phyloP scores from a whole-genome alignment of 2,888 invertebrate species.

The Meteorus cinctellus region DNA sequence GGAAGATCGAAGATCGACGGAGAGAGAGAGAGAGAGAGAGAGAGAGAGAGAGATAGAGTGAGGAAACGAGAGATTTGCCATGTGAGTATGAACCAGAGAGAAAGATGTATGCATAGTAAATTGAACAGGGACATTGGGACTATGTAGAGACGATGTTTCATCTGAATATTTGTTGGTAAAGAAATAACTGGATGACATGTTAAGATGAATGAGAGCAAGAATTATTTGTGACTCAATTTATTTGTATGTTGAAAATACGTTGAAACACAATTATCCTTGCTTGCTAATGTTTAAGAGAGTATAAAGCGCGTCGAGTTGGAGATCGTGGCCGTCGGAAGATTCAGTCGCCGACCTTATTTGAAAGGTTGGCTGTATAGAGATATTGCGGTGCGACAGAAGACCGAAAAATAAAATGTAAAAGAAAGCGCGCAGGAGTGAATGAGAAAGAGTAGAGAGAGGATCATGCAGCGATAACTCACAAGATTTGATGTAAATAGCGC shows the following conservation, averaged over 20 bases:
- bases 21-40: neutral
- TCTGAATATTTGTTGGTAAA: conserved; percentile 3
- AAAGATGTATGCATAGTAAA: conserved; percentile 57
- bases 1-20: conserved; percentile 59
- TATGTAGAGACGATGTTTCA: conserved; percentile 23
- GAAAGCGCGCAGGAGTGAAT: conserved; percentile 35
- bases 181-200: conserved; percentile 12
- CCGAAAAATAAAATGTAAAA: conserved; percentile 44
- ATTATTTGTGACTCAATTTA: neutral
- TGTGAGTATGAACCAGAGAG: conserved; percentile 35
- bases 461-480: conserved; percentile 65
- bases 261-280: conserved; percentile 49
- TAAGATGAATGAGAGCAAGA: neutral
- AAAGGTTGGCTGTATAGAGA: conserved; percentile 39
- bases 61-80: neutral
- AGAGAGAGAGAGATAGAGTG: neutral
- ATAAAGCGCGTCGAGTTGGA: conserved; percentile 41
- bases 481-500: conserved; percentile 72
- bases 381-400: conserved; percentile 45
- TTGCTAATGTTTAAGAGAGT: conserved; percentile 47
- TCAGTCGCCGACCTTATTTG: conserved; percentile 53
- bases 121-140: conserved; percentile 49
- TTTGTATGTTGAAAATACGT: neutral
- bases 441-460: conserved; percentile 35
- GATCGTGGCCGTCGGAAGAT: conserved; percentile 53